Evolutionary conservation across 2,113 vertebrate species (phyloP), one percentile per base, ranked within the genome.

Genomic region (Xiphophorus couchianus): DNA sequence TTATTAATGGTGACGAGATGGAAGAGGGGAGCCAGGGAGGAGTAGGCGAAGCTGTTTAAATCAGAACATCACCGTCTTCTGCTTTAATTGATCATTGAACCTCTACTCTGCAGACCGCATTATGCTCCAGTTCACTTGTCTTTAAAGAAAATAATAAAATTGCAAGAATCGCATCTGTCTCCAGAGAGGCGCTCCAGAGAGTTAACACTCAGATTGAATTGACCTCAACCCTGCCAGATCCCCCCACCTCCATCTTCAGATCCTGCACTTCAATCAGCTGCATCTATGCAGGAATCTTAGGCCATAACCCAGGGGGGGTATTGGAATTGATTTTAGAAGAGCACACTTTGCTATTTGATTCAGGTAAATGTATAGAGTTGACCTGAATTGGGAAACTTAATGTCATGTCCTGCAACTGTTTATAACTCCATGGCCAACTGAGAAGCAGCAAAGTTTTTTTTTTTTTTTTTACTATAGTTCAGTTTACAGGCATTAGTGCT

Each of bases 1-100:
- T 94, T 94, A 85, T 92, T 90, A 95, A 96, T 95, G 96, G 96
- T 95, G 95, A 95, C 91, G 95, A 92, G 92, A 89, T 95, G 84
- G 85, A 82, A 87, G 78, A 68, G 92, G 78, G 51, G 39, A 70
- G 61, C 5, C 30, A 64, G 64, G 78, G 74, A 80, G 83, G 79
- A 73, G 68, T 19, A 60, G 72, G 62, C 66, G 74, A 84, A 78
- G 76, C 73, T 64, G 77, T 88, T 84, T 81, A 84, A 89, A 85
- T 89, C 78, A 86, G 86, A 83, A 83, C 80, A 69, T 83, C 33
- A 60, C 60, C 14, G 74, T 12, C 25, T 33, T 58, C 62, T 44
- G 29, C 33, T 74, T 42, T 48, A 25, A 12, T 66, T 82, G 73
- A 81, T 66, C 44, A 54, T 64, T 17, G 62, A 68, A 76, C 62